These are phyloP conservation scores for Macroglossus sobrinus DNA, from an alignment of 2,113 vertebrate genomes.

Conservation along the genomic window DNA sequence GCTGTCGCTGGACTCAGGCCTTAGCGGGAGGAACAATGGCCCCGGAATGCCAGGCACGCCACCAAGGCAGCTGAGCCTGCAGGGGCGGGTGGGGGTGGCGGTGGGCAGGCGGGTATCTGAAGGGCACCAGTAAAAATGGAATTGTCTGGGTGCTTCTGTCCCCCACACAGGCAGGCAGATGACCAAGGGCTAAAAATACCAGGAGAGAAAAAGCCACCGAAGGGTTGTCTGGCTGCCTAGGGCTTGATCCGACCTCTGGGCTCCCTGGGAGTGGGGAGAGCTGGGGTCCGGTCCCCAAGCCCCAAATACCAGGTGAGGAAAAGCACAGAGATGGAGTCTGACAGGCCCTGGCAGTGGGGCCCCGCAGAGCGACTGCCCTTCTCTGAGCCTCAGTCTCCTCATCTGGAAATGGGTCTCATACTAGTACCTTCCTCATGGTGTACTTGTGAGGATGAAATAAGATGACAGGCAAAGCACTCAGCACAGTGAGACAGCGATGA, in stretches of 20 bases:
- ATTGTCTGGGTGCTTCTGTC: background rate
- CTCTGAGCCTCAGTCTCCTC: background rate
- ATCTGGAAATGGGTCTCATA: background rate
- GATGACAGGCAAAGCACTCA: background rate
- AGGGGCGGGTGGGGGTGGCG: background rate
- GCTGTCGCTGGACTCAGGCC: constrained; percentile 73
- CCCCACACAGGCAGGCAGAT: background rate
- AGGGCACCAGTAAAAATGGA: constrained; percentile 22
- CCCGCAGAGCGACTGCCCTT: background rate
- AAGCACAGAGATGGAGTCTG: accelerated
- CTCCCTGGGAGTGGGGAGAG: background rate
- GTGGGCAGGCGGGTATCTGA: background rate
- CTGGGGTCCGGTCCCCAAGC: background rate
- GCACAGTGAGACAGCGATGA: background rate
- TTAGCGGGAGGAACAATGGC: constrained; percentile 64
- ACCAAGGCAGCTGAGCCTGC: constrained; percentile 73
- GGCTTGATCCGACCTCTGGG: background rate
- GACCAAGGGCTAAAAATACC: constrained; percentile 67
- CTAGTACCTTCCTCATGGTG: background rate
- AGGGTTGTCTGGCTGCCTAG: background rate
- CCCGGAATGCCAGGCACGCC: constrained; percentile 5
- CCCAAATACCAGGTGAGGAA: too few species aligned
- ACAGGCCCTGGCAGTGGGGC: background rate
- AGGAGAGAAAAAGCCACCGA: background rate
- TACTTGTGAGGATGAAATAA: background rate